Evolutionary conservation across 53 echinoderm and acorn worm species (phyloP).

Genomic region (Holothuria leucospilota): DNA sequence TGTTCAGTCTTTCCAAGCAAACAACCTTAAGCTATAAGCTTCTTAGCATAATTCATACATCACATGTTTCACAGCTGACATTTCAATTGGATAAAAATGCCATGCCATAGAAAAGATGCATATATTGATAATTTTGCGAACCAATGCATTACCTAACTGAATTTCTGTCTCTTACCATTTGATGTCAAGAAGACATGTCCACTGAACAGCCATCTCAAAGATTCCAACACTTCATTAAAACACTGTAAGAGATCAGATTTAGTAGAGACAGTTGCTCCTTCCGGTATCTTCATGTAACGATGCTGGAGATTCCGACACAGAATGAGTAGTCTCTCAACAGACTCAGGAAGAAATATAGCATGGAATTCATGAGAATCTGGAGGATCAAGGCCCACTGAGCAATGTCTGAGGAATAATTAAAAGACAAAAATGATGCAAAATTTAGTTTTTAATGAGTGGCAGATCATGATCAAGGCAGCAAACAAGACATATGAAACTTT

Average conservation of each 20-base stretch:
- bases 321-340: slow-evolving; percentile 85
- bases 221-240: slow-evolving; percentile 87
- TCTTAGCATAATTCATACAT: too few relatives aligned
- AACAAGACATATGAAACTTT: too few relatives aligned
- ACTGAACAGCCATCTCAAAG: slow-evolving; percentile 84
- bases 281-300: slow-evolving; percentile 96
- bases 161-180: slow-evolving; percentile 68
- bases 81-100: too few relatives aligned
- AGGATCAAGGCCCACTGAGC: slow-evolving; percentile 93
- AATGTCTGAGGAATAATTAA: slow-evolving; percentile 67
- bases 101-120: too few relatives aligned
- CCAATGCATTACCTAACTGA: too few relatives aligned
- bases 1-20: too few relatives aligned
- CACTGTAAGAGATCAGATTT: slow-evolving; percentile 89
- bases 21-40: too few relatives aligned
- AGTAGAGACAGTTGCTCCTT: slow-evolving; percentile 79
- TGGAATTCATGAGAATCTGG: slow-evolving; percentile 96
- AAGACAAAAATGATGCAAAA: too few relatives aligned
- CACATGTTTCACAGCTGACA: too few relatives aligned
- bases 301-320: slow-evolving; percentile 91
- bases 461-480: too few relatives aligned
- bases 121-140: too few relatives aligned
- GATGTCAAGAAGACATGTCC: slow-evolving; percentile 91
- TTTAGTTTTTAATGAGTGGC: too few relatives aligned
- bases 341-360: slow-evolving; percentile 94